A percentile compares a stretch with the other conserved stretches of the same genome.
Conservation (phyloP, 2,797 vertebrate genomes). For the Antennarius maculatus region DNA sequence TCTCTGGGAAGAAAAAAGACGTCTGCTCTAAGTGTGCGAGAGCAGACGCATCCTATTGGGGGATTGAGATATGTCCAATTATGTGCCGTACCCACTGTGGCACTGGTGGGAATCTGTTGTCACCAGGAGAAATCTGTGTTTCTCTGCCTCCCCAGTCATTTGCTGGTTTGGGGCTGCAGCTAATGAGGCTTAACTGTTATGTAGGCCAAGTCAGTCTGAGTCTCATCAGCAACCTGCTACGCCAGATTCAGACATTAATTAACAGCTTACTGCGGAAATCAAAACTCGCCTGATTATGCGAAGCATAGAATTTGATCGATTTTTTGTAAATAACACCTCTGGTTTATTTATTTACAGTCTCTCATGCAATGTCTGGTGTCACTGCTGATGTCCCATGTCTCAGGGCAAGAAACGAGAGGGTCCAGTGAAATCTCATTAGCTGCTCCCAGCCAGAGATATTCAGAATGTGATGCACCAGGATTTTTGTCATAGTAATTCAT, state of each 20-base stretch:
- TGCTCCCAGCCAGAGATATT: conserved; percentile 26
- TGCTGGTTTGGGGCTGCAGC: conserved; percentile 66
- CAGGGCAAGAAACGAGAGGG: conserved; percentile 17
- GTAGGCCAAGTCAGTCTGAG: conserved; percentile 65
- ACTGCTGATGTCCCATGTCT: conserved; percentile 18
- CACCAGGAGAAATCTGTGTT: conserved; percentile 65
- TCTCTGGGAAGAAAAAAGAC: conserved; percentile 15
- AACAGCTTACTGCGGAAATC: conserved; percentile 46
- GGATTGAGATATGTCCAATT: conserved; percentile 59
- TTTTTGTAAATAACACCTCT: conserved; percentile 30
- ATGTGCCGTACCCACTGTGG: conserved; percentile 33
- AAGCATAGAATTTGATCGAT: neutral
- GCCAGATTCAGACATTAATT: conserved; percentile 62
- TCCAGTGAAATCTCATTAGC: conserved; percentile 38
- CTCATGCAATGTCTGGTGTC: neutral
- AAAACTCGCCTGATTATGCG: conserved; percentile 32
- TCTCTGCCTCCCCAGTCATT: conserved; percentile 55
- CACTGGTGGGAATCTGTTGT: conserved; percentile 57
- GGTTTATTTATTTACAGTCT: conserved; percentile 25
- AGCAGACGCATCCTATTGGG: conserved; percentile 17
- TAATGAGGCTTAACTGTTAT: conserved; percentile 76
- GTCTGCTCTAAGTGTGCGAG: conserved; percentile 1
- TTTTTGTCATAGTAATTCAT: conserved; percentile 2
- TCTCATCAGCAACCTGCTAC: conserved; percentile 48
- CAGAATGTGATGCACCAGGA: neutral